phyloP scores from a whole-genome alignment of 2,888 invertebrate species.

The Acrobasis consociella region DNA sequence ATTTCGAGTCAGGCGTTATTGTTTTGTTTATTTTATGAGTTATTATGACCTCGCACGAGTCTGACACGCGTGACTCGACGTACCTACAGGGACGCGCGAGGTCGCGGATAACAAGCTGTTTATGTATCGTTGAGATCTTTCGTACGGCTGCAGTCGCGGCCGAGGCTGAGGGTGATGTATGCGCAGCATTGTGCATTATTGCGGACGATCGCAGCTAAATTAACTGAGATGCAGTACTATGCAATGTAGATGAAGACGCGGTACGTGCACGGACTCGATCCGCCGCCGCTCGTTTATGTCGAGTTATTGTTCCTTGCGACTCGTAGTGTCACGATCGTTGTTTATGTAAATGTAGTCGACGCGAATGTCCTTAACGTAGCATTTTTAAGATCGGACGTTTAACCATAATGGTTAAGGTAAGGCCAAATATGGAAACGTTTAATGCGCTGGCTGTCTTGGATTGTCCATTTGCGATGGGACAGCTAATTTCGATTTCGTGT shows the following conservation, averaged over 20 bases:
- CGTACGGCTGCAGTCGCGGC: slow-evolving; percentile 1
- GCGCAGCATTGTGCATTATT: slow-evolving; percentile 32
- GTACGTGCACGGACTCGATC: slow-evolving; percentile 50
- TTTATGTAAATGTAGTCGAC: slow-evolving; percentile 50
- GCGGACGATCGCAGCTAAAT: slow-evolving; percentile 38
- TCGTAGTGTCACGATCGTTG: slow-evolving; percentile 48
- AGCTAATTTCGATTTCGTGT: slow-evolving; percentile 24
- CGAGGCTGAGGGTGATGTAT: slow-evolving; percentile 18
- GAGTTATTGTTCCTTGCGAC: slow-evolving; percentile 51
- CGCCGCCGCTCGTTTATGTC: slow-evolving; percentile 41
- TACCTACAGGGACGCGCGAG: slow-evolving; percentile 37
- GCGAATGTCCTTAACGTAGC: slow-evolving; percentile 22
- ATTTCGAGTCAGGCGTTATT: slow-evolving; percentile 54
- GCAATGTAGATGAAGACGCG: slow-evolving; percentile 49
- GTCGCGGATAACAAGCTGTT: slow-evolving; percentile 22
- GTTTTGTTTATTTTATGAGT: slow-evolving; percentile 50
- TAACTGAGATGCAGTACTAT: slow-evolving; percentile 39
- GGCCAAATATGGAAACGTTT: slow-evolving; percentile 22
- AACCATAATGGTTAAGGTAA: slow-evolving; percentile 23
- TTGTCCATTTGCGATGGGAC: slow-evolving; percentile 16
- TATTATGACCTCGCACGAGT: slow-evolving; percentile 58
- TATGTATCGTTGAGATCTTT: slow-evolving; percentile 22
- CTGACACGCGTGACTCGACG: slow-evolving; percentile 44
- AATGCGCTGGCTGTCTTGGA: slow-evolving; percentile 19
- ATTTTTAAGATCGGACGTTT: slow-evolving; percentile 24